Conservation (phyloP, 2,797 vertebrate genomes). For the Eidolon dupreanum region DNA sequence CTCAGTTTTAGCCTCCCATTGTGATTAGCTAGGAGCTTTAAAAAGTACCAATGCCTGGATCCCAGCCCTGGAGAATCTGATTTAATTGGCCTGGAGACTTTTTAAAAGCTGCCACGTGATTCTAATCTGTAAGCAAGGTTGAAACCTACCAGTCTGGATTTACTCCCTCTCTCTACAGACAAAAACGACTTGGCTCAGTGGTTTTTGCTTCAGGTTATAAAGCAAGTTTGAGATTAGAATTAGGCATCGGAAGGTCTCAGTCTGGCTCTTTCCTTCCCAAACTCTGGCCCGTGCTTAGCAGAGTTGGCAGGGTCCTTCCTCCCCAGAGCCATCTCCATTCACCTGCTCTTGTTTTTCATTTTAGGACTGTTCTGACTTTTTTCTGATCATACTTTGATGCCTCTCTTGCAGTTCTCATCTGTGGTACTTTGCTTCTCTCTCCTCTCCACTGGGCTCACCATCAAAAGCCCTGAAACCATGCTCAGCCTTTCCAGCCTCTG, state of each 20-base stretch:
- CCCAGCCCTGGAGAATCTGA: background rate
- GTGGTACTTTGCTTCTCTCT: background rate
- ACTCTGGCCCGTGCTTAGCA: background rate
- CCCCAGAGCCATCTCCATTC: background rate
- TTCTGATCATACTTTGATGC: background rate
- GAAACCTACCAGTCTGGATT: background rate
- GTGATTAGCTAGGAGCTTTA: background rate
- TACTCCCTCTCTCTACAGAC: background rate
- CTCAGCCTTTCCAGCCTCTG: no score
- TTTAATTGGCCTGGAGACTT: background rate
- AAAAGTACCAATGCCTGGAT: background rate
- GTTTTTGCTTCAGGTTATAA: background rate
- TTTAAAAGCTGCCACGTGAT: background rate
- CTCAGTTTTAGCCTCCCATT: background rate
- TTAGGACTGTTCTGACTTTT: background rate
- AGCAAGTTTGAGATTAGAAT: background rate
- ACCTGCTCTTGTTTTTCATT: background rate
- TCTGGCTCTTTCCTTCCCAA: background rate
- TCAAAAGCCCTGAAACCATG: background rate
- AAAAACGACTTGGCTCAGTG: background rate
- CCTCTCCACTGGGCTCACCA: background rate
- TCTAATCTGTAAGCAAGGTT: background rate
- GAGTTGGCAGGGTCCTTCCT: background rate
- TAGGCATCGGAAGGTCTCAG: background rate
- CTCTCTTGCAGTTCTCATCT: background rate